Conservation (phyloP, 2,888 invertebrate species). For the Cryptocephalus moraei region DNA sequence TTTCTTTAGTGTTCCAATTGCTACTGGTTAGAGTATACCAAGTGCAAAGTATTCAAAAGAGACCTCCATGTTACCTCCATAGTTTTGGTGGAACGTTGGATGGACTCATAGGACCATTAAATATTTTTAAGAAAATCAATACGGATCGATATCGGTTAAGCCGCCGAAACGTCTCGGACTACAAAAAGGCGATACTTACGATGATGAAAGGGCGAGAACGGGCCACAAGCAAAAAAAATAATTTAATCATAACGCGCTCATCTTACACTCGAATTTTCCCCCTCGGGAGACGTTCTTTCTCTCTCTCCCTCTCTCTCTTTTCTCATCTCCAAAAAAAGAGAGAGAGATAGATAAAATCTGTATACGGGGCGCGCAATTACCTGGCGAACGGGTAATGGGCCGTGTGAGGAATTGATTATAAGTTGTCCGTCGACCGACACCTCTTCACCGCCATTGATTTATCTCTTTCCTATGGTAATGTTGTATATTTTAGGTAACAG, state of each 20-base stretch:
- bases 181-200: too few species aligned
- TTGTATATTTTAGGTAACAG: slow-evolving; percentile 27
- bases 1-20: too few species aligned
- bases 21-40: too few species aligned
- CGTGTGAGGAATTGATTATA: slow-evolving; percentile 33
- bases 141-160: too few species aligned
- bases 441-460: slow-evolving; percentile 22
- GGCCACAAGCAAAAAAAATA: slow-evolving; percentile 3
- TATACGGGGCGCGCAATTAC: slow-evolving; percentile 4
- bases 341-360: neutral
- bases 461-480: slow-evolving; percentile 26
- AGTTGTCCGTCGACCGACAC: slow-evolving; percentile 23
- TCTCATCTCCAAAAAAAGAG: neutral
- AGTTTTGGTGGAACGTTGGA: too few species aligned
- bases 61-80: too few species aligned
- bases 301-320: too few species aligned
- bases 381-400: slow-evolving; percentile 17
- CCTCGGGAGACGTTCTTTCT: slow-evolving; percentile 2
- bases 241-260: slow-evolving; percentile 11
- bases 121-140: too few species aligned
- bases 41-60: too few species aligned
- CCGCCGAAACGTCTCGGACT: too few species aligned
- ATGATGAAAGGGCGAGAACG: neutral
- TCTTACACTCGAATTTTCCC: slow-evolving; percentile 11
- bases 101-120: too few species aligned